phyloP scores from a whole-genome alignment of 2,888 invertebrate genomes.

The Omphaloscelis lunosa region DNA sequence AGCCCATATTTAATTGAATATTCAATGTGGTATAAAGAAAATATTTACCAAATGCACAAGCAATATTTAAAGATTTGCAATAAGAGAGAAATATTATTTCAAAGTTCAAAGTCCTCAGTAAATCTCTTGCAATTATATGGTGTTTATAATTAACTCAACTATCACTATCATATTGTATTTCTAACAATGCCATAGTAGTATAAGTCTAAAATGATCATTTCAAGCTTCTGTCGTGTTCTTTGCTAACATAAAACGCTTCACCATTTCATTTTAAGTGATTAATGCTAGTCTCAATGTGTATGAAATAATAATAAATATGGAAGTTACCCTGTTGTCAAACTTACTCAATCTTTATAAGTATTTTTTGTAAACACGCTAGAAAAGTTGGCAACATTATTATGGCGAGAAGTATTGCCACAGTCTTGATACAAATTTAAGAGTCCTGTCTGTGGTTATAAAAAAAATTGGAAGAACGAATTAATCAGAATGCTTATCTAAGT shows the following conservation, averaged over 20 bases:
- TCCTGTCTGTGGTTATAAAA: neutral
- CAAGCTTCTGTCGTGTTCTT: slow-evolving; percentile 82
- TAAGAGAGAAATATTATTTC: neutral
- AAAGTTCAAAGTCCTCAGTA: neutral
- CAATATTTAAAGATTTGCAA: slow-evolving; percentile 18
- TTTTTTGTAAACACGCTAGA: neutral
- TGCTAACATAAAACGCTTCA: slow-evolving; percentile 83
- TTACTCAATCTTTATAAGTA: too few species aligned
- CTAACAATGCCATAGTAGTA: slow-evolving; percentile 49
- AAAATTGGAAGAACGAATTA: slow-evolving; percentile 5
- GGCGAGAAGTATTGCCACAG: neutral
- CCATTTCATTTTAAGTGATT: slow-evolving; percentile 76
- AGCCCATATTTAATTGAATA: neutral
- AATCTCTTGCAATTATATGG: slow-evolving; percentile 21
- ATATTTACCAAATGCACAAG: neutral
- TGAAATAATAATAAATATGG: slow-evolving; percentile 45
- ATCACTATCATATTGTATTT: slow-evolving; percentile 15
- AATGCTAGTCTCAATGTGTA: slow-evolving; percentile 35
- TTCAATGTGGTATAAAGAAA: neutral
- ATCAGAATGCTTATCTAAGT: neutral
- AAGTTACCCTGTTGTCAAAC: slow-evolving; percentile 42
- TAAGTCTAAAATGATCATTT: slow-evolving; percentile 70
- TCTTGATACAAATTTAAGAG: neutral
- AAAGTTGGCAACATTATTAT: neutral
- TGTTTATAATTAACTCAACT: slow-evolving; percentile 16